Evolutionary conservation across 2,113 vertebrate species (phyloP).

Genomic region (Cairina moschata): DNA sequence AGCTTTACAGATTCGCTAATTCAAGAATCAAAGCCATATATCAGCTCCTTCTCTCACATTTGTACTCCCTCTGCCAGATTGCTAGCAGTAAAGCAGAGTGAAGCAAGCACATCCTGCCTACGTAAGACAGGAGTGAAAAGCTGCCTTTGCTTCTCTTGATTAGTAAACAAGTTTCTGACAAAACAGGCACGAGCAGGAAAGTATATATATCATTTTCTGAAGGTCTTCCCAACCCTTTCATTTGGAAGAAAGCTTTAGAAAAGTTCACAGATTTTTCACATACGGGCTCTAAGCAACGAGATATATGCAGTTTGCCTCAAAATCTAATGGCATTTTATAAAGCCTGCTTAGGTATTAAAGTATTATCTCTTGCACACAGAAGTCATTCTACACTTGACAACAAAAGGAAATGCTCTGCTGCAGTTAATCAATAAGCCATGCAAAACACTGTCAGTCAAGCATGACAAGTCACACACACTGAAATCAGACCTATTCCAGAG

Average conservation of each 20-base stretch:
- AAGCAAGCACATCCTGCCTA: background rate
- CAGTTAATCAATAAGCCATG: background rate
- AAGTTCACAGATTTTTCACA: rapidly evolving
- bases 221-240: background rate
- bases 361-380: background rate
- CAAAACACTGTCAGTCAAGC: background rate
- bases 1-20: background rate
- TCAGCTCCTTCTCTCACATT: rapidly evolving
- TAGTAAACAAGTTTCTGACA: background rate
- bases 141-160: background rate
- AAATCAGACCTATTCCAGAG: background rate
- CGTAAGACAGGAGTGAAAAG: background rate
- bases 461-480: background rate
- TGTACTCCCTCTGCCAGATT: background rate
- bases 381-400: background rate
- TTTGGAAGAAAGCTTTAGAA: background rate
- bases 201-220: background rate
- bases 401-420: background rate
- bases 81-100: background rate
- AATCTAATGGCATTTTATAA: background rate
- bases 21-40: background rate
- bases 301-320: background rate
- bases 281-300: background rate
- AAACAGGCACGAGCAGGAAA: background rate
- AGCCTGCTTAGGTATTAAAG: background rate